Percentiles rank a stretch among this genome's conserved stretches.
Evolutionary conservation across 1,140 invertebrate species (phyloP).

Genomic region (Thaumatotibia leucotreta): DNA sequence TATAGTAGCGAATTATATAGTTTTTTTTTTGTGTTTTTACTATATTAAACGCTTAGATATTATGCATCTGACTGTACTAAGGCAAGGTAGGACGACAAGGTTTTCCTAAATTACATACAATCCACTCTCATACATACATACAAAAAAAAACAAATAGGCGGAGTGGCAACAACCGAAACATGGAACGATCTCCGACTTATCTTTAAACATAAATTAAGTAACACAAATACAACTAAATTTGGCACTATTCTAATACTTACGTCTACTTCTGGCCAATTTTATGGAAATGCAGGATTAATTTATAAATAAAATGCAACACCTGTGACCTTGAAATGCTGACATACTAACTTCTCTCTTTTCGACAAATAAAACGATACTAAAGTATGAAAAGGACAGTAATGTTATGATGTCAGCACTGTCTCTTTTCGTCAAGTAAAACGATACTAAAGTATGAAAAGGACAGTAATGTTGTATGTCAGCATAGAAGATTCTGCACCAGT

Average conservation of each 20-base stretch:
- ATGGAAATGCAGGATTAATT: slow-evolving; percentile 39
- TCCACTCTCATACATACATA: slow-evolving; percentile 9
- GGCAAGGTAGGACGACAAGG: slow-evolving; percentile 27
- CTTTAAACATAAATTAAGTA: slow-evolving; percentile 66
- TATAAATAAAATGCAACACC: slow-evolving; percentile 17
- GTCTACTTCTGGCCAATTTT: slow-evolving; percentile 22
- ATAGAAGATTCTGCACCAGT: neutral
- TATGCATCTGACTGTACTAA: slow-evolving; percentile 11
- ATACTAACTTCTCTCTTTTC: neutral
- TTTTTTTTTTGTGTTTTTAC: neutral
- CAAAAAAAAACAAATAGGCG: slow-evolving; percentile 39
- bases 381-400: neutral
- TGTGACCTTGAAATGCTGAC: neutral
- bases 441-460: neutral
- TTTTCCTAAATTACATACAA: slow-evolving; percentile 18
- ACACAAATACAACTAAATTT: slow-evolving; percentile 54
- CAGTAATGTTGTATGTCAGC: neutral
- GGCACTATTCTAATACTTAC: slow-evolving; percentile 68
- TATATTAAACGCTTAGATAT: slow-evolving; percentile 2
- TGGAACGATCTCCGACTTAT: slow-evolving; percentile 31
- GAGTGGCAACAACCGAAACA: slow-evolving; percentile 31
- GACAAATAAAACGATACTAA: neutral
- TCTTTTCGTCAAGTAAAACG: neutral
- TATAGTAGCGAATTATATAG: neutral
- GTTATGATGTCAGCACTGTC: neutral